A percentile compares a stretch with the other conserved stretches of the same genome.
Conservation (phyloP, 1,140 invertebrate genomes). For the Amphibalanus amphitrite region DNA sequence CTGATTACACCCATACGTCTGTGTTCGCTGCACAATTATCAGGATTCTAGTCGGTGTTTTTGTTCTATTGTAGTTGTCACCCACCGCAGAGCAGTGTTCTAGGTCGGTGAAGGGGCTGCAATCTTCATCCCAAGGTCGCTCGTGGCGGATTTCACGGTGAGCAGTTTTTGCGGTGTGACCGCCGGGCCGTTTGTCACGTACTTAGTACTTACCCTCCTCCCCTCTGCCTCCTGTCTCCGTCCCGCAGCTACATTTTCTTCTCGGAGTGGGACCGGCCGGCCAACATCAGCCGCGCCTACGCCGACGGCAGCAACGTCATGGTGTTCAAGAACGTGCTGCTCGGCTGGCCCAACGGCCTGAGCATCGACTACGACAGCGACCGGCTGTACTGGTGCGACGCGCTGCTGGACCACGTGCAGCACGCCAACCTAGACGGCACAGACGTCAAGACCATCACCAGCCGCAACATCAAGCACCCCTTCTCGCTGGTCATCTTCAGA, state of each 20-base stretch:
- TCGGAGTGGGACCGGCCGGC: conserved; percentile 93
- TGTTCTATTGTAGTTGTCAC: too few species aligned
- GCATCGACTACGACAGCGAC: conserved; percentile 73
- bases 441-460: conserved; percentile 83
- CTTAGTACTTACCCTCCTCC: too few species aligned
- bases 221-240: background rate
- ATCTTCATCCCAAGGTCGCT: too few species aligned
- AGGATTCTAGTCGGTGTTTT: too few species aligned
- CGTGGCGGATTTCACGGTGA: too few species aligned
- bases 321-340: conserved; percentile 84
- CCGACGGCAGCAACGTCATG: conserved; percentile 66
- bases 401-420: conserved; percentile 84
- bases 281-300: conserved; percentile 76
- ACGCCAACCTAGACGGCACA: conserved; percentile 80
- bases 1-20: too few species aligned
- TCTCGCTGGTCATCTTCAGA: conserved; percentile 83
- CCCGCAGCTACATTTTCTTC: conserved; percentile 46
- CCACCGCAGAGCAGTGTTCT: background rate
- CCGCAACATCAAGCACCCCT: conserved; percentile 76
- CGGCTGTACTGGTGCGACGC: conserved; percentile 92
- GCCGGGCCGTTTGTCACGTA: too few species aligned
- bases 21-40: too few species aligned
- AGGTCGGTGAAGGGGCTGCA: background rate
- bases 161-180: too few species aligned
- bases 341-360: conserved; percentile 89